phyloP scores from a whole-genome alignment of 2,797 vertebrate species.

The Xenopus petersii region DNA sequence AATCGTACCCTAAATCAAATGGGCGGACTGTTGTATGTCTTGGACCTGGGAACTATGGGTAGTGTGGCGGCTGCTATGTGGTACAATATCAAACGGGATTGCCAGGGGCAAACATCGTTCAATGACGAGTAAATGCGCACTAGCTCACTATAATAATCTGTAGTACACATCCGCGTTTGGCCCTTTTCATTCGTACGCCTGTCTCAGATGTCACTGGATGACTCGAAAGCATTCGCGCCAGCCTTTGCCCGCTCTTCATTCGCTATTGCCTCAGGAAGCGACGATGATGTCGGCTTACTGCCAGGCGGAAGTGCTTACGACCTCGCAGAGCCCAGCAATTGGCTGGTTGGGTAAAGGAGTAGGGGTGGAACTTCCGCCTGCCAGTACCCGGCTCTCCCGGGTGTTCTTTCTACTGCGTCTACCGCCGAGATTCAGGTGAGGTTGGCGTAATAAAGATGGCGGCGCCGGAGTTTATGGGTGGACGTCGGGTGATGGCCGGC shows the following conservation, averaged over 20 bases:
- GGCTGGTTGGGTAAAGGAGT: background rate
- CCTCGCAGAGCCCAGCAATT: background rate
- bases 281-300: slow-evolving; percentile 1
- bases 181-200: too few species aligned
- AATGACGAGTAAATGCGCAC: too few species aligned
- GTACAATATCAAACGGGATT: too few species aligned
- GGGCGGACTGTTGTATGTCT: too few species aligned
- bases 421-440: slow-evolving; percentile 38
- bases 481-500: background rate
- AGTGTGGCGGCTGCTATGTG: too few species aligned
- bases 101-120: too few species aligned
- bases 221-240: background rate
- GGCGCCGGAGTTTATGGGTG: background rate
- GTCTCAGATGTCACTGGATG: too few species aligned
- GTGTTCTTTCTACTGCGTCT: slow-evolving; percentile 33
- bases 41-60: too few species aligned
- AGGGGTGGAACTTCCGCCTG: slow-evolving; percentile 30
- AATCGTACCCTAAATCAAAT: too few species aligned
- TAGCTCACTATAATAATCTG: too few species aligned
- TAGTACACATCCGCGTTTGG: too few species aligned
- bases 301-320: background rate
- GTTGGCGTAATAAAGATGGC: slow-evolving; percentile 1
- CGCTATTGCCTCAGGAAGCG: background rate
- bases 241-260: background rate
- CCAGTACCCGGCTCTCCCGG: slow-evolving; percentile 17